Evolutionary conservation across 2,888 invertebrate genomes (phyloP).

Genomic region (Nomada fucata): DNA sequence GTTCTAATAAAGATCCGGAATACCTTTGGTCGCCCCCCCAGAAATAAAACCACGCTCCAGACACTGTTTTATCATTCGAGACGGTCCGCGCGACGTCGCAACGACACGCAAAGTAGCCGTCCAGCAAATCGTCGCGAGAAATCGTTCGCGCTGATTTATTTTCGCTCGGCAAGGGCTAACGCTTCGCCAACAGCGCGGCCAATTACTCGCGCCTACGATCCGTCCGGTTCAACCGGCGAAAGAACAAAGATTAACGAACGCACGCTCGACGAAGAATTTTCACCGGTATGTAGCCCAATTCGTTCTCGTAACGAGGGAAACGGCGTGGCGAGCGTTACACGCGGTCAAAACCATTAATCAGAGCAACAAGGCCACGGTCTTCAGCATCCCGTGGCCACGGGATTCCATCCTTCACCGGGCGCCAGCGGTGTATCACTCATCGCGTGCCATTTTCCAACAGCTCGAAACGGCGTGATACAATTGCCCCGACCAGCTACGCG

Average conservation of each 20-base stretch:
- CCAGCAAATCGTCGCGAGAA: too few species aligned
- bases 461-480: constrained; percentile 38
- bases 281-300: not conserved
- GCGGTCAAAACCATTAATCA: constrained; percentile 32
- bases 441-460: constrained; percentile 36
- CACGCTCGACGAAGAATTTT: too few species aligned
- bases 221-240: too few species aligned
- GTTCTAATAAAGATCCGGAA: not conserved
- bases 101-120: too few species aligned
- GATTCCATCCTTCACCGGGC: constrained; percentile 20
- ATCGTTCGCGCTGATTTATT: too few species aligned
- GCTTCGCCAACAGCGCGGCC: not conserved
- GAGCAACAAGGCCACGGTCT: not conserved
- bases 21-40: too few species aligned
- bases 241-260: not conserved
- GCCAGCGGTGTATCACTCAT: constrained; percentile 12
- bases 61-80: too few species aligned
- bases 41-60: too few species aligned
- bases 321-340: not conserved
- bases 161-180: too few species aligned
- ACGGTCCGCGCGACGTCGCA: too few species aligned
- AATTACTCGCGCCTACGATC: not conserved
- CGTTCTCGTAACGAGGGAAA: constrained; percentile 7
- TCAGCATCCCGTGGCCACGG: not conserved
- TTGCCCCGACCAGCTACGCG: constrained; percentile 5